Percentiles rank a stretch among this genome's conserved stretches.
These are phyloP conservation scores for Hedya salicella DNA, from an alignment of 2,888 invertebrate species.

Conservation along the genomic window DNA sequence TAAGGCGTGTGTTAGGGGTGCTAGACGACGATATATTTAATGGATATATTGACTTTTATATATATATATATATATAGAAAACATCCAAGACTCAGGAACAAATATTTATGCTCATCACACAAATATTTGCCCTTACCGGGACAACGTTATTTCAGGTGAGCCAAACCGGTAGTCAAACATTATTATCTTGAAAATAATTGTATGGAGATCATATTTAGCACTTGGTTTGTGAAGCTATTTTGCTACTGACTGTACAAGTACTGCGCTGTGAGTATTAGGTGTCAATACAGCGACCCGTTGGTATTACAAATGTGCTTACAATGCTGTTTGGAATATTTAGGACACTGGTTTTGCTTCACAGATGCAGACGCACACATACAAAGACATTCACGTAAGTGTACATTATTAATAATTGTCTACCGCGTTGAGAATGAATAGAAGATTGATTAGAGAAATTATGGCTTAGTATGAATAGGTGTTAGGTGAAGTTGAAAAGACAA, in stretches of 20 bases:
- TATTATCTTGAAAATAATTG: no score
- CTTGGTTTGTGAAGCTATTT: no score
- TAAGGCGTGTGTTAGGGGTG: no score
- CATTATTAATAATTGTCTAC: not conserved
- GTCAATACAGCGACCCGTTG: not conserved
- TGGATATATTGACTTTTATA: no score
- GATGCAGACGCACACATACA: not conserved
- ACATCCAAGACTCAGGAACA: no score
- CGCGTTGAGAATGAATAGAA: not conserved
- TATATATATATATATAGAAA: no score
- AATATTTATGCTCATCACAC: no score
- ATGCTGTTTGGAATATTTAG: not conserved
- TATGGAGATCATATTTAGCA: no score
- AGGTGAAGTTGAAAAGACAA: not conserved
- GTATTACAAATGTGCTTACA: constrained; percentile 2
- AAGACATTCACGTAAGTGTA: not conserved
- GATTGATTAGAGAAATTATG: constrained; percentile 10
- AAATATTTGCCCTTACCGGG: no score
- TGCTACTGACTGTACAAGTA: not conserved
- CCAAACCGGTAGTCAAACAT: no score
- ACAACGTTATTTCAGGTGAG: no score
- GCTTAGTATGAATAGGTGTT: not conserved
- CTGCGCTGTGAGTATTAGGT: not conserved
- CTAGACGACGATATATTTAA: no score
- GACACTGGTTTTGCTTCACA: not conserved